phyloP scores from a whole-genome alignment of 1,140 invertebrate species.

The Tribolium madens region DNA sequence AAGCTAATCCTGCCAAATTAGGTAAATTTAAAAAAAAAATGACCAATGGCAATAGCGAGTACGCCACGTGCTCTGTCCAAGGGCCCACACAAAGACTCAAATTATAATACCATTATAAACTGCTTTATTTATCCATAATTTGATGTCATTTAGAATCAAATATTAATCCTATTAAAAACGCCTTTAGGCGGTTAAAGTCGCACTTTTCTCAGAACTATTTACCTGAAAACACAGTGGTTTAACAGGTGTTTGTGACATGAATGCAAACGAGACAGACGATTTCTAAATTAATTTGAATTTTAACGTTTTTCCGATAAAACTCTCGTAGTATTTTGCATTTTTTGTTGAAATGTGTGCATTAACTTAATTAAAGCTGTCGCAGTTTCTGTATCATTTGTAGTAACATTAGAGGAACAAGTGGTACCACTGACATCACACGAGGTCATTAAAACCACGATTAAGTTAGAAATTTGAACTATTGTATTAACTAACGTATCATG shows the following conservation, averaged over 20 bases:
- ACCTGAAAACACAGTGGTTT: neutral
- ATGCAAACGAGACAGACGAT: neutral
- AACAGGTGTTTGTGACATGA: neutral
- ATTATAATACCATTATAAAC: no score
- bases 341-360: neutral
- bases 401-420: slow-evolving; percentile 12
- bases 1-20: slow-evolving; percentile 60
- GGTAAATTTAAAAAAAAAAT: slow-evolving; percentile 45
- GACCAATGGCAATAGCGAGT: neutral
- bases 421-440: no score
- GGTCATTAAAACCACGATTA: no score
- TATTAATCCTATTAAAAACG: no score
- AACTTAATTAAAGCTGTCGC: neutral
- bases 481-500: no score
- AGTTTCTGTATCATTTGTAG: slow-evolving; percentile 14
- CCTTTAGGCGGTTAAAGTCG: no score
- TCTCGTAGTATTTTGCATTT: neutral
- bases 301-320: neutral
- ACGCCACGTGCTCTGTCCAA: neutral
- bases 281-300: neutral
- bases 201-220: neutral
- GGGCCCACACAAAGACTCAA: no score
- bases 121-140: no score
- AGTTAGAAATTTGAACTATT: no score
- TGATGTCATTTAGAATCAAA: no score